phyloP scores from a whole-genome alignment of 2,113 vertebrate species.

The Acrocephalus arundinaceus region DNA sequence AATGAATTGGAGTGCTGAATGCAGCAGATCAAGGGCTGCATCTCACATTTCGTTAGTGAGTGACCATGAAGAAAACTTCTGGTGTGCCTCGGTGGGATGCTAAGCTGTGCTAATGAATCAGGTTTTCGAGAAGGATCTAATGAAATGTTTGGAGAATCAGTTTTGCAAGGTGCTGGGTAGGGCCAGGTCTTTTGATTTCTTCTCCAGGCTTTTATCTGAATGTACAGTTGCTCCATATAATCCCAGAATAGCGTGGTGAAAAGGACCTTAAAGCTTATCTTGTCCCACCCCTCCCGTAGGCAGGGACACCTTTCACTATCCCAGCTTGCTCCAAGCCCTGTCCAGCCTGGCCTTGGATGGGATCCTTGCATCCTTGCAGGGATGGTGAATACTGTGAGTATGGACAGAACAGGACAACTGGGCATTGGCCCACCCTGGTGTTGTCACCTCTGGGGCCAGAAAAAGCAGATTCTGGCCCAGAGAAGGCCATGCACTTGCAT shows the following conservation, averaged over 20 bases:
- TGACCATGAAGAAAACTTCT: not conserved
- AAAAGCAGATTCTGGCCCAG: not conserved
- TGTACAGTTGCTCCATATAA: not conserved
- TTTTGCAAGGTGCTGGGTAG: not conserved
- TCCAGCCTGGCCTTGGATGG: not conserved
- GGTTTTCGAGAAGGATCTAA: accelerated
- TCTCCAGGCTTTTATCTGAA: not conserved
- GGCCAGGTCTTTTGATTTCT: not conserved
- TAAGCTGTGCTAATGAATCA: not conserved
- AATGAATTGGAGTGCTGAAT: not conserved
- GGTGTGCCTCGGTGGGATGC: not conserved
- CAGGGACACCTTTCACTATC: not conserved
- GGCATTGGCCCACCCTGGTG: not conserved
- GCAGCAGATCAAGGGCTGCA: not conserved
- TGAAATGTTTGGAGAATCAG: not conserved
- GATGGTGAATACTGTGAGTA: not conserved
- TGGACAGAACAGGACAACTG: not conserved
- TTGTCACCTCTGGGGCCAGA: not conserved
- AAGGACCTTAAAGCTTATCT: not conserved
- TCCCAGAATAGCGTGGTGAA: not conserved
- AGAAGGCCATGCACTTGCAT: accelerated
- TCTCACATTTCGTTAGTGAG: not conserved
- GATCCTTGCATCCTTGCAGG: too few relatives aligned
- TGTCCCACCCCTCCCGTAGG: not conserved
- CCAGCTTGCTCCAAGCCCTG: not conserved